Conservation (phyloP, 2,797 vertebrate genomes). For the Acrossocheilus fasciatus region DNA sequence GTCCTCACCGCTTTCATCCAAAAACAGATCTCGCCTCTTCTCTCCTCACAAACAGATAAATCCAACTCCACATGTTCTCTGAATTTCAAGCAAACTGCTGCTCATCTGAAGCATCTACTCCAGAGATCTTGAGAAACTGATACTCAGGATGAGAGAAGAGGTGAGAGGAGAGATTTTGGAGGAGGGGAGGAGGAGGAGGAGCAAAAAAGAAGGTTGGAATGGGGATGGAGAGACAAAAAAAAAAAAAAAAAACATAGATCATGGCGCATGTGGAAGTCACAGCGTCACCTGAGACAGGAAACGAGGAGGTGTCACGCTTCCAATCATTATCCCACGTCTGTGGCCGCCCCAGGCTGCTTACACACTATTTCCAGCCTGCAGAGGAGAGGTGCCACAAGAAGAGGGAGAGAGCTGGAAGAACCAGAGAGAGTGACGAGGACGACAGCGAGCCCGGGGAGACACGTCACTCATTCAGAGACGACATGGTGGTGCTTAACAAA, state of each 20-base stretch:
- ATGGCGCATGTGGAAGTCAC: slow-evolving; percentile 35
- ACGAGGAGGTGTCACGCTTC: slow-evolving; percentile 43
- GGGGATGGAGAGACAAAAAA: not conserved
- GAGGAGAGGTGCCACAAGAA: slow-evolving; percentile 32
- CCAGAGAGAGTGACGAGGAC: not conserved
- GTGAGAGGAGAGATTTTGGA: not conserved
- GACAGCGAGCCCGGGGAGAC: not conserved
- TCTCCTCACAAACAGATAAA: slow-evolving; percentile 22
- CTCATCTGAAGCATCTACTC: not conserved
- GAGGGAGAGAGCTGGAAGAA: slow-evolving; percentile 8
- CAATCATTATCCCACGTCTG: slow-evolving; percentile 37
- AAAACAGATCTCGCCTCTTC: slow-evolving; percentile 16
- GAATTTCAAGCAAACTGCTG: not conserved
- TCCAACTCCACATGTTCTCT: slow-evolving; percentile 21
- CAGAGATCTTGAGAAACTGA: slow-evolving; percentile 24
- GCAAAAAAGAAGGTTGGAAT: not conserved
- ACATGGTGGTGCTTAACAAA: not conserved
- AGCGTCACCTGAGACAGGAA: slow-evolving; percentile 51
- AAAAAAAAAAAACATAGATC: slow-evolving; percentile 12
- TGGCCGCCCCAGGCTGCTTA: slow-evolving; percentile 18
- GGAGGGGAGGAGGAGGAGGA: not conserved
- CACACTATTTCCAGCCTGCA: slow-evolving; percentile 34
- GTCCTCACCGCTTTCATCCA: slow-evolving; percentile 38
- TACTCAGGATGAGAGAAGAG: slow-evolving; percentile 12
- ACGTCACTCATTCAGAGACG: not conserved